phyloP scores from a whole-genome alignment of 2,113 vertebrate species.

The Menura novaehollandiae region DNA sequence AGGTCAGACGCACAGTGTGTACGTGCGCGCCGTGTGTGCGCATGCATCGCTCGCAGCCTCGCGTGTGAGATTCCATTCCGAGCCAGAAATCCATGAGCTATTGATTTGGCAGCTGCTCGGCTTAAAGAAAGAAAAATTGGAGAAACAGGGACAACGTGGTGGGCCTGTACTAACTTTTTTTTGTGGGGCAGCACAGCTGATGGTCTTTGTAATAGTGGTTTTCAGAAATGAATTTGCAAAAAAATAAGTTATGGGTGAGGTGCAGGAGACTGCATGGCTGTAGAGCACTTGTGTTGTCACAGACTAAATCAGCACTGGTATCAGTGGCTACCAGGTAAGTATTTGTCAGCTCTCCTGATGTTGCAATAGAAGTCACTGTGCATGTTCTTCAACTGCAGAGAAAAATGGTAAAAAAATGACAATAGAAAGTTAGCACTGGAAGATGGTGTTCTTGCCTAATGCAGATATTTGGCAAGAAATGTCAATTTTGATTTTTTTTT shows the following conservation, averaged over 20 bases:
- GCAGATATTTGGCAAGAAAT: background rate
- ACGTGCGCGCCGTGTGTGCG: rapidly evolving
- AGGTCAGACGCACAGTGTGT: background rate
- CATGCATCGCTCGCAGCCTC: background rate
- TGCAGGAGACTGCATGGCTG: background rate
- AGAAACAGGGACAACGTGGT: background rate
- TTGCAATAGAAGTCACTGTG: background rate
- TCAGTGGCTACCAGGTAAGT: background rate
- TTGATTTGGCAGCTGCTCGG: background rate
- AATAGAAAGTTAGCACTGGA: background rate
- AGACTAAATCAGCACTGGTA: background rate
- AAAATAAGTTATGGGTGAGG: background rate
- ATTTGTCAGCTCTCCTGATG: background rate
- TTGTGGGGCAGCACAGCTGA: background rate
- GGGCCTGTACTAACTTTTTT: background rate
- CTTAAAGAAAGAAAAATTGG: background rate
- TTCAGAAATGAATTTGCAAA: background rate
- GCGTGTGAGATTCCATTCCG: background rate
- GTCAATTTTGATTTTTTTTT: background rate
- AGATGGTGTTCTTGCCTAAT: background rate
- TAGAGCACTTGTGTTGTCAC: background rate
- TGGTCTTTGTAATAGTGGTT: background rate
- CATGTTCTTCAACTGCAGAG: background rate
- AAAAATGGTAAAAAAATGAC: background rate
- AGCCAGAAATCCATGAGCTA: background rate